Conservation (phyloP, 2,113 vertebrate species). For the Athene noctua region DNA sequence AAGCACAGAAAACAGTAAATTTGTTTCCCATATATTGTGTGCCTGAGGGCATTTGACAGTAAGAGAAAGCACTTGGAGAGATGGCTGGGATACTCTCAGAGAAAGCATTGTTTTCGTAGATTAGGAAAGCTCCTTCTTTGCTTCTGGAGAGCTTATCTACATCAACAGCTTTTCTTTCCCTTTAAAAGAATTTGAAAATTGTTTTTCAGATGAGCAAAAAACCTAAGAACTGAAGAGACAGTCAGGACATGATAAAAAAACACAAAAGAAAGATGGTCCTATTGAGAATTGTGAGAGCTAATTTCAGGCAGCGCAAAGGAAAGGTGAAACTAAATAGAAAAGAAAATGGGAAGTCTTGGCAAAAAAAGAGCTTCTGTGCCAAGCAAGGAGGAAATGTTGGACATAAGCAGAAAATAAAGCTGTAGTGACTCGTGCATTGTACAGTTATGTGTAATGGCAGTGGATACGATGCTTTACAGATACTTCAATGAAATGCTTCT, state of each 20-base stretch:
- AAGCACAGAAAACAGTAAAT: neutral
- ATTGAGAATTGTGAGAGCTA: neutral
- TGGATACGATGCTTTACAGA: neutral
- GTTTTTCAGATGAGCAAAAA: neutral
- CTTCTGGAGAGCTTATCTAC: slow-evolving; percentile 28
- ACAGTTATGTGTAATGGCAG: neutral
- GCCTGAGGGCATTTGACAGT: neutral
- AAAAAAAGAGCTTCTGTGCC: neutral
- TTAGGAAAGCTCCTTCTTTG: slow-evolving; percentile 12
- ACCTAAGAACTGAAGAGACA: neutral
- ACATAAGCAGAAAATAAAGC: slow-evolving; percentile 2
- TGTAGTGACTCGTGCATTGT: neutral
- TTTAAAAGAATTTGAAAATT: slow-evolving; percentile 4
- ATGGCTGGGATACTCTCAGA: neutral
- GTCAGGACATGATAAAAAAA: neutral
- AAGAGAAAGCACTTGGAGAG: neutral
- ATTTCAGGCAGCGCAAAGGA: neutral
- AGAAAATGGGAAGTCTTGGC: neutral
- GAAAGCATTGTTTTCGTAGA: neutral
- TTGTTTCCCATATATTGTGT: neutral
- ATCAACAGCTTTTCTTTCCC: slow-evolving; percentile 13
- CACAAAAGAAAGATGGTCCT: neutral
- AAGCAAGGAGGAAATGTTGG: neutral
- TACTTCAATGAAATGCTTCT: neutral
- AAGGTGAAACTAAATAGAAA: neutral